These are phyloP conservation scores for Hypothenemus hampei DNA, from an alignment of 1,140 invertebrate genomes.

Conservation along the genomic window DNA sequence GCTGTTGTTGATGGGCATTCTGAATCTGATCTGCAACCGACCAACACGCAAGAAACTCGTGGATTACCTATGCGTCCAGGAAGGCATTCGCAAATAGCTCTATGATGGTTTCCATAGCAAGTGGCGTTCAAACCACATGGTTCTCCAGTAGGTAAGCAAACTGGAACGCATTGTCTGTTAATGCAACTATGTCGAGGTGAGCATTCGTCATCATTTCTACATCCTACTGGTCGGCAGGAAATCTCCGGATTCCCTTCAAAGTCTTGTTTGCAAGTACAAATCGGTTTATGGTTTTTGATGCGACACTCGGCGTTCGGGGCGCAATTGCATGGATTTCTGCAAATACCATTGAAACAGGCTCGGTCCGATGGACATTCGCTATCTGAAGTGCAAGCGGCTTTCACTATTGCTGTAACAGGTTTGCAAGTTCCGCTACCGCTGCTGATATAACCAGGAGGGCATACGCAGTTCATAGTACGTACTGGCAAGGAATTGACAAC, in stretches of 20 bases:
- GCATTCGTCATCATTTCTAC: conserved; percentile 68
- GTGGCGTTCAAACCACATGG: conserved; percentile 51
- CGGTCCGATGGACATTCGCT: conserved; percentile 69
- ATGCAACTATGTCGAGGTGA: conserved; percentile 71
- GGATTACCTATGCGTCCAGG: conserved; percentile 79
- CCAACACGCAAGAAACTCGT: conserved; percentile 62
- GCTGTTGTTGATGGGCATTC: conserved; percentile 72
- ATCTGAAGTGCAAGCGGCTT: conserved; percentile 67
- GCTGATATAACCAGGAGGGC: conserved; percentile 81
- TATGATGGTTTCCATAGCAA: conserved; percentile 72
- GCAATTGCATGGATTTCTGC: conserved; percentile 75
- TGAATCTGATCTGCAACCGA: conserved; percentile 68
- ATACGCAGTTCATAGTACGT: conserved; percentile 82
- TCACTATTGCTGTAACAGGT: conserved; percentile 58
- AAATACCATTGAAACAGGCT: conserved; percentile 73
- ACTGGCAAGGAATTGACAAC: conserved; percentile 76
- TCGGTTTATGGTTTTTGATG: conserved; percentile 75
- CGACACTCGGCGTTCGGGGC: conserved; percentile 74
- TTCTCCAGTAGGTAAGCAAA: conserved; percentile 60
- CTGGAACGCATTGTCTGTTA: conserved; percentile 71
- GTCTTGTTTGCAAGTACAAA: conserved; percentile 74
- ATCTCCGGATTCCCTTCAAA: conserved; percentile 77
- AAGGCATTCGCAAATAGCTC: conserved; percentile 74
- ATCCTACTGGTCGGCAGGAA: conserved; percentile 66
- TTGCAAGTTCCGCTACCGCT: conserved; percentile 74